A percentile compares a stretch with the other conserved stretches of the same genome.
Evolutionary conservation across 2,113 vertebrate species (phyloP).

Genomic region (Amblyornis subalaris): DNA sequence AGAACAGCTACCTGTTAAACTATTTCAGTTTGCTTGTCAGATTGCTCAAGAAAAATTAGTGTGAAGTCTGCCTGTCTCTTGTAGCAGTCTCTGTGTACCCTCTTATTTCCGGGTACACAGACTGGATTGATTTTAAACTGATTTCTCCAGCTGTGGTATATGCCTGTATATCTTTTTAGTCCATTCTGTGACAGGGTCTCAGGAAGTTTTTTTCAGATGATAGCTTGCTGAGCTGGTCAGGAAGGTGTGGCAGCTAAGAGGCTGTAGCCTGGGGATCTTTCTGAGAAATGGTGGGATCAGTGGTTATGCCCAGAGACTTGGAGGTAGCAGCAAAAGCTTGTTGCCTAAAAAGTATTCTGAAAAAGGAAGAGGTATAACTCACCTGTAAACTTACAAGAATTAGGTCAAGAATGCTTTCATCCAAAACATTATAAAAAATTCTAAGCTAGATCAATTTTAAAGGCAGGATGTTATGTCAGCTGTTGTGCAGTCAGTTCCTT

Average conservation of each 20-base stretch:
- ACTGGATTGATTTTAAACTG: background rate
- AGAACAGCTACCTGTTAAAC: background rate
- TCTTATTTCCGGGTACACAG: background rate
- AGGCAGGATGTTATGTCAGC: accelerated
- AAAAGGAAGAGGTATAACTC: background rate
- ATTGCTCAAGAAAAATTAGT: background rate
- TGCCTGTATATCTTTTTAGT: background rate
- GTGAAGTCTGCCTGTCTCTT: background rate
- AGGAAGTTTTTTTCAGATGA: background rate
- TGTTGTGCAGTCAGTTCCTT: background rate
- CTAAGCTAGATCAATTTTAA: background rate
- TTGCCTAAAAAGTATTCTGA: background rate
- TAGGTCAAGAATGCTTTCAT: background rate
- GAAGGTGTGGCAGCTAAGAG: background rate
- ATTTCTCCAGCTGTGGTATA: background rate
- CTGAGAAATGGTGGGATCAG: background rate
- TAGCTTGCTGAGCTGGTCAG: background rate
- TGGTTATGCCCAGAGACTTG: background rate
- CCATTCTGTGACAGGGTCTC: background rate
- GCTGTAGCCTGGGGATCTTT: background rate
- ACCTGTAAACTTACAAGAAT: background rate
- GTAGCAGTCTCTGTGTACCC: too few relatives aligned
- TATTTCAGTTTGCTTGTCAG: background rate
- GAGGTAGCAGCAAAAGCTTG: background rate
- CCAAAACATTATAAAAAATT: background rate